Base-by-base conservation (phyloP, 2,888 invertebrate genomes). In the Busseola fusca region DNA sequence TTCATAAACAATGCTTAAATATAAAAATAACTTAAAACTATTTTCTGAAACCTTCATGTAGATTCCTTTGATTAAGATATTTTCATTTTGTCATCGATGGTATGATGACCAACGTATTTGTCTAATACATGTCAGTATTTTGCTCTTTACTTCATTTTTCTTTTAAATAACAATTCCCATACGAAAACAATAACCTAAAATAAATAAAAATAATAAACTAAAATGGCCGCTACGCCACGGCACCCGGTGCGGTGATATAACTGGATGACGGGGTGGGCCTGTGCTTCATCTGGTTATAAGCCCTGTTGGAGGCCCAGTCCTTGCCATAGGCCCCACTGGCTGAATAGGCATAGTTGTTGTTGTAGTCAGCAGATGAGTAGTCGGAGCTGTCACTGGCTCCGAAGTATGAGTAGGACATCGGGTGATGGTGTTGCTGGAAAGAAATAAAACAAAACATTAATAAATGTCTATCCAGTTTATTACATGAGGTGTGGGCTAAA, bases 271-370 rank as follows among this genome's bases (percentile, higher is more conserved):
- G 85, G 0, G 94, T 93, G 0, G 92, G 92, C 45, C 94, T 88
- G 37, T 92, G 91, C 59, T 94, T 95, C 7, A 92, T 88, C 74
- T 93, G 69, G 2, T 89, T 86, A 67, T 96, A 96, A 0, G 96
- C 96, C 59, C 96, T 87, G 78, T 96, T 96, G 0, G 95, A 91
- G 0, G 96, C 93, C 95, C 96, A 96, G 68, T 96, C 96, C 74
- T 96, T 96, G 0, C 91, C 92, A 63, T 94, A 95, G 0, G 90
- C 94, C 0, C 91, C 92, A 0, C 91, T 91, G 0, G 95, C 91
- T 0, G 94, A 93, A 63, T 94, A 94, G 0, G 93, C 88, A 67
- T 94, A 94, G 52, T 83, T 91, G 78, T 89, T 94, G 0, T 90
- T 91, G 79, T 95, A 96, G 73, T 96, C 96, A 0, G 93, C 88